Evolutionary conservation across 2,888 invertebrate genomes (phyloP), one percentile per base, ranked within the genome.

Genomic region (Polydrusus tereticollis): DNA sequence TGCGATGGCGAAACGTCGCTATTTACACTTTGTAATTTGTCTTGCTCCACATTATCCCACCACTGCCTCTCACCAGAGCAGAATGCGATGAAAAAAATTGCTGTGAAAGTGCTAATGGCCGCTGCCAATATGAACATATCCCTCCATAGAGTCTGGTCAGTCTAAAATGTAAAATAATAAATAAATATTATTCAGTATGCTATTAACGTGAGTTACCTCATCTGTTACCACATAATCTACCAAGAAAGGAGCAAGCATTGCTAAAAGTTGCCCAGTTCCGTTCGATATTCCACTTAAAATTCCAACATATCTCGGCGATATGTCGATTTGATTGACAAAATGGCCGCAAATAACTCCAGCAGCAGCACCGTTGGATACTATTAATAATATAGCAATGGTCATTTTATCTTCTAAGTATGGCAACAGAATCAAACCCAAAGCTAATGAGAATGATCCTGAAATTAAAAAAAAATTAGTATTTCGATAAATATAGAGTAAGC

Each of bases 41-140:
- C 29, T 2, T 21, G 43, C 20, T 57, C 59, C 8, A 71, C 38
- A 20, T 68, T 59, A 60, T 75, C 72, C 75, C 75, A 75, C 72
- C 67, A 72, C 29, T 72, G 72, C 12, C 72, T 62, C 12, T 72
- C 72, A 10, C 52, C 70, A 18, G 69, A 69, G 41, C 73, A 90
- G 80, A 93, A 93, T 14, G 91, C 81, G 2, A 93, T 80, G 82
- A 92, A 94, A 78, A 92, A 87, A 5, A 91, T 83, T 80, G 92
- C 92, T 21, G 92, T 90, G 47, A 90, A 82, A 71, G 92, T 87
- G 80, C 93, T 93, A 45, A 94, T 86, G 14, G 87, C 89, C 1
- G 92, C 89, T 0, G 94, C 89, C 21, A 93, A 87, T 81, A 91
- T 91, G 86, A 94, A 95, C 26, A 94, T 91, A 72, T 88, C 88